Evolutionary conservation across 2,113 vertebrate species (phyloP).

Genomic region (Anseranas semipalmata): DNA sequence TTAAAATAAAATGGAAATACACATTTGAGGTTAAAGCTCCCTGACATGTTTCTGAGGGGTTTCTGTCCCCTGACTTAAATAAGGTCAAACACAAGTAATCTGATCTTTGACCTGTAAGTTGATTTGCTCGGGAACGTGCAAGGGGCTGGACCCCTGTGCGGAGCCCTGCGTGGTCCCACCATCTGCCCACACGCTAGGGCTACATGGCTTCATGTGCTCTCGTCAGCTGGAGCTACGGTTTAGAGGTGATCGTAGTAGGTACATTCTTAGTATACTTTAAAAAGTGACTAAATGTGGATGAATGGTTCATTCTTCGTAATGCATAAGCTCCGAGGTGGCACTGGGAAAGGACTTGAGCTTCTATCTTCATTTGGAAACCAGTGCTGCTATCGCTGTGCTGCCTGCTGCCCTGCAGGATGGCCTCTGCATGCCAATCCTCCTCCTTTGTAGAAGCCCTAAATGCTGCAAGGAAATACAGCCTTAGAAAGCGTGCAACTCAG

Average conservation of each 20-base stretch:
- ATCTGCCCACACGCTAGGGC: not conserved
- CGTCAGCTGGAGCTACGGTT: not conserved
- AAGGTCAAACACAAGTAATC: not conserved
- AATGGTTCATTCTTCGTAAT: not conserved
- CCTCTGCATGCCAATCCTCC: not conserved
- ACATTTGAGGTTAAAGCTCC: not conserved
- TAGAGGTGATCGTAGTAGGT: not conserved
- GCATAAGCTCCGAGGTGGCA: not conserved
- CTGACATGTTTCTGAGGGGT: not conserved
- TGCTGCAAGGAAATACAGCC: not conserved
- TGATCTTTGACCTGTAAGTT: not conserved
- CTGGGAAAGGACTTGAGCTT: not conserved
- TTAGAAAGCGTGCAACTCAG: not conserved
- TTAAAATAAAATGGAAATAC: not conserved
- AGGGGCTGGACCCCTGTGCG: not conserved
- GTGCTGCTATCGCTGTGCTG: not conserved
- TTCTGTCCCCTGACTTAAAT: not conserved
- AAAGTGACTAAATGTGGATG: not conserved
- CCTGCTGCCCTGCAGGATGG: not conserved
- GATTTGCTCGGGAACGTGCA: not conserved
- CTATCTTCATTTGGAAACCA: not conserved
- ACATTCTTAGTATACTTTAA: not conserved
- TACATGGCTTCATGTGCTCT: accelerated
- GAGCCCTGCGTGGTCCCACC: not conserved
- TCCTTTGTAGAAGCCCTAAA: not conserved